A percentile compares a stretch with the other conserved stretches of the same genome.
Evolutionary conservation across 2,797 vertebrate genomes (phyloP).

Genomic region (Pangasius larnaudii): DNA sequence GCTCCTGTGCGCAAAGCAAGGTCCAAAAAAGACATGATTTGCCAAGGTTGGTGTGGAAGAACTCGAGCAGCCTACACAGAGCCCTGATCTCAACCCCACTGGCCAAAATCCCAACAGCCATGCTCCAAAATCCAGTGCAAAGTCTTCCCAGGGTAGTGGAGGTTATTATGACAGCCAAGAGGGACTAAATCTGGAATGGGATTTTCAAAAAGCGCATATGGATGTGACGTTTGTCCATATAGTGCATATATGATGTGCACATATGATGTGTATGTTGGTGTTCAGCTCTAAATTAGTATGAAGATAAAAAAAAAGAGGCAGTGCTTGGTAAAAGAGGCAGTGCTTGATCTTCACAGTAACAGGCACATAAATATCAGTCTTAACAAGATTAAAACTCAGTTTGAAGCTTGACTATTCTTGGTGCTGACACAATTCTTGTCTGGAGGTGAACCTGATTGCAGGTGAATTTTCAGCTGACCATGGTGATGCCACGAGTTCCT

Average conservation of each 20-base stretch:
- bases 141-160: neutral
- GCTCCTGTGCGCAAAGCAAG: neutral
- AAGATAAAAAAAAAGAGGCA: neutral
- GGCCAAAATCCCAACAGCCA: neutral
- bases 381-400: constrained; percentile 21
- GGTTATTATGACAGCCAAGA: neutral
- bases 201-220: neutral
- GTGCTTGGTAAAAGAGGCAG: neutral
- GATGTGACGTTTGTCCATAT: neutral
- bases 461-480: neutral
- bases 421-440: neutral
- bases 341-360: constrained; percentile 7
- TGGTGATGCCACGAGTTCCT: neutral
- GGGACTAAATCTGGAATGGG: neutral
- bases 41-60: neutral
- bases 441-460: neutral
- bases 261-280: neutral
- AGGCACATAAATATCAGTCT: constrained; percentile 14
- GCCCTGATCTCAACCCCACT: neutral
- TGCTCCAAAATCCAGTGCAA: neutral
- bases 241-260: neutral
- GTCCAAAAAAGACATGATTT: neutral
- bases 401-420: constrained; percentile 25
- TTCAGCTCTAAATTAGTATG: neutral
- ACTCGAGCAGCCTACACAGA: neutral